Conservation (phyloP, 2,797 vertebrate genomes). For the Chloroceryle inda region DNA sequence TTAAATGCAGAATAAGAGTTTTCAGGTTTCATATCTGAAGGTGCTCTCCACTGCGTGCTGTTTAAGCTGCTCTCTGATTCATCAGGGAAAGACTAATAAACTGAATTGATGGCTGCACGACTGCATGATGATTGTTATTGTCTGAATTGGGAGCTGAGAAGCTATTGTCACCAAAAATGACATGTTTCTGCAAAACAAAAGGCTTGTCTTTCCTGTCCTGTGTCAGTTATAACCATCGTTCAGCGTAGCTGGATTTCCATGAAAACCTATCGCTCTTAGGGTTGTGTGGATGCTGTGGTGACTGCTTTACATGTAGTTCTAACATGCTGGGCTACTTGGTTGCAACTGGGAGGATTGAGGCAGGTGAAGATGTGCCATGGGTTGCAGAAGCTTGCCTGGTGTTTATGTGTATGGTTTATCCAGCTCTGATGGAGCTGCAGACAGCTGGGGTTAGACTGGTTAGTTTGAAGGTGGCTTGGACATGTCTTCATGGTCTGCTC, state of each 20-base stretch:
- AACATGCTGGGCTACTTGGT: background rate
- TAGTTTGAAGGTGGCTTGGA: background rate
- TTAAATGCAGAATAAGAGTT: background rate
- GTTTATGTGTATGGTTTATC: background rate
- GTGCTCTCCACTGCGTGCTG: background rate
- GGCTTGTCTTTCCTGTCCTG: background rate
- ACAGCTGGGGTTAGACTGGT: background rate
- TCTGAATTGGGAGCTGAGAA: slow-evolving; percentile 6
- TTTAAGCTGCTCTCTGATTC: background rate
- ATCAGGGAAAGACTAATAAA: background rate
- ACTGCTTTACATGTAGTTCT: background rate
- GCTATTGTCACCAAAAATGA: background rate
- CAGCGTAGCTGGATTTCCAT: background rate
- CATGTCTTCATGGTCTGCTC: background rate
- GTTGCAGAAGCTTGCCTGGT: background rate
- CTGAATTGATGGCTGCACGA: background rate
- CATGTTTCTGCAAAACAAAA: background rate
- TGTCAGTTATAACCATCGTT: background rate
- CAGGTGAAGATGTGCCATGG: background rate
- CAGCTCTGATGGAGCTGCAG: background rate
- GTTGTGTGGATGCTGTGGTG: background rate
- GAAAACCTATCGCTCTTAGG: background rate
- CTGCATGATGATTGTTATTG: background rate
- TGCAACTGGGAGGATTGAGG: background rate
- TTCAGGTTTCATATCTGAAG: background rate